Evolutionary conservation across 2,888 invertebrate species (phyloP).

Genomic region (Priocnemis perturbator): DNA sequence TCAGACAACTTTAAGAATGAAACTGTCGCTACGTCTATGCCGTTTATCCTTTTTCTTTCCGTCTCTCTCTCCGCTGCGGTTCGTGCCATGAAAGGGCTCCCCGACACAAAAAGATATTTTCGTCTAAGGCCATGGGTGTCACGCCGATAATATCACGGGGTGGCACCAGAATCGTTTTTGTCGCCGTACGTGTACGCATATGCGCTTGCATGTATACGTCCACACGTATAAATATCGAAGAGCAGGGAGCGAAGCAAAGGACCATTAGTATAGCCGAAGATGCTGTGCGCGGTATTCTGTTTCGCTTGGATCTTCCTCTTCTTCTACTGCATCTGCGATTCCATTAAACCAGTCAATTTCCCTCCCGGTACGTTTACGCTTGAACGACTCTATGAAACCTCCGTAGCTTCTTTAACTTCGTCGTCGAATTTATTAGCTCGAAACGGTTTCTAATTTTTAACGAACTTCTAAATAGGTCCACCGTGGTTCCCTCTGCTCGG

Average conservation of each 20-base stretch:
- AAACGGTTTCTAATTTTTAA: no score
- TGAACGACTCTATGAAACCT: no score
- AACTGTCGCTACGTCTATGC: no score
- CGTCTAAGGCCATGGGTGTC: conserved; percentile 41
- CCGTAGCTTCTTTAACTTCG: no score
- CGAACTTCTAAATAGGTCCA: conserved; percentile 75
- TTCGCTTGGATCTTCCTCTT: conserved; percentile 39
- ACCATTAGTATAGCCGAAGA: conserved; percentile 38
- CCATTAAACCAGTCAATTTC: conserved; percentile 64
- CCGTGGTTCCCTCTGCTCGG: conserved; percentile 78
- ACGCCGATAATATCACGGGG: conserved; percentile 44
- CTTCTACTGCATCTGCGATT: conserved; percentile 53
- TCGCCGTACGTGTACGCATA: conserved; percentile 20
- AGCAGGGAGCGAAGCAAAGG: not conserved
- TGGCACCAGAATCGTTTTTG: conserved; percentile 24
- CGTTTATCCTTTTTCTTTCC: no score
- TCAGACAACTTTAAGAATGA: no score
- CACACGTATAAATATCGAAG: conserved; percentile 16
- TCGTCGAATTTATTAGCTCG: no score
- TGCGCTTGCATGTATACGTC: conserved; percentile 8
- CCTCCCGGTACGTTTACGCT: conserved; percentile 64
- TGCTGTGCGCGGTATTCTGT: conserved; percentile 42
- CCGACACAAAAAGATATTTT: conserved; percentile 50
- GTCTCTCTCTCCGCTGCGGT: no score
- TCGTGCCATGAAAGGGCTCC: not conserved